Conservation (phyloP, 2,113 vertebrate species). For the Corvus cornix region DNA sequence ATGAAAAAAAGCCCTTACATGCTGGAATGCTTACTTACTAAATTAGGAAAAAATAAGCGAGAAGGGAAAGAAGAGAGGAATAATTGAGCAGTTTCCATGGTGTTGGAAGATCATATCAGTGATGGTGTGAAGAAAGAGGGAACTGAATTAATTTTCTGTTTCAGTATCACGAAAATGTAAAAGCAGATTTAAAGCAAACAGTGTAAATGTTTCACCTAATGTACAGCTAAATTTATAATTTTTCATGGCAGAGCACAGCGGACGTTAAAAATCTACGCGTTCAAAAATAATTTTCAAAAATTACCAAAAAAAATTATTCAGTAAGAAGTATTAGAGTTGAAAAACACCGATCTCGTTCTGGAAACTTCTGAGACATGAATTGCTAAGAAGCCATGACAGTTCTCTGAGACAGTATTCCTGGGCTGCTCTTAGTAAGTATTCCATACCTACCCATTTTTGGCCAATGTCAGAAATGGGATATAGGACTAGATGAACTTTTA, state of each 20-base stretch:
- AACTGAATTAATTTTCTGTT: background rate
- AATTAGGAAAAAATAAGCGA: background rate
- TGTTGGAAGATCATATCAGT: background rate
- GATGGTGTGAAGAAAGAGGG: background rate
- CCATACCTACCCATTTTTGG: background rate
- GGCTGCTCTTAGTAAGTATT: background rate
- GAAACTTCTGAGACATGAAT: background rate
- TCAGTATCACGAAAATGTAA: background rate
- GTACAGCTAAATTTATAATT: background rate
- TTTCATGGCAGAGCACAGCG: background rate
- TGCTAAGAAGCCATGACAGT: background rate
- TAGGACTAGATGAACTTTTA: background rate
- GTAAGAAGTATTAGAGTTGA: background rate
- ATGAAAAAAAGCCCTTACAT: background rate
- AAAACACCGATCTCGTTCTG: background rate
- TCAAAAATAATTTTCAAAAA: background rate
- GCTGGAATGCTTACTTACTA: background rate
- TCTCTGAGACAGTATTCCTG: background rate
- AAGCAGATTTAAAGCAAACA: background rate
- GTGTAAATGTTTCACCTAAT: background rate
- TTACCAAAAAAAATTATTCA: background rate
- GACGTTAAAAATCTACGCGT: background rate
- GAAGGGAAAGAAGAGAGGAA: background rate
- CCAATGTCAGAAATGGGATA: background rate
- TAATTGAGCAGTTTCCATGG: background rate